Evolutionary conservation across 2,113 vertebrate genomes (phyloP).

Genomic region (Gracilinanus agilis): DNA sequence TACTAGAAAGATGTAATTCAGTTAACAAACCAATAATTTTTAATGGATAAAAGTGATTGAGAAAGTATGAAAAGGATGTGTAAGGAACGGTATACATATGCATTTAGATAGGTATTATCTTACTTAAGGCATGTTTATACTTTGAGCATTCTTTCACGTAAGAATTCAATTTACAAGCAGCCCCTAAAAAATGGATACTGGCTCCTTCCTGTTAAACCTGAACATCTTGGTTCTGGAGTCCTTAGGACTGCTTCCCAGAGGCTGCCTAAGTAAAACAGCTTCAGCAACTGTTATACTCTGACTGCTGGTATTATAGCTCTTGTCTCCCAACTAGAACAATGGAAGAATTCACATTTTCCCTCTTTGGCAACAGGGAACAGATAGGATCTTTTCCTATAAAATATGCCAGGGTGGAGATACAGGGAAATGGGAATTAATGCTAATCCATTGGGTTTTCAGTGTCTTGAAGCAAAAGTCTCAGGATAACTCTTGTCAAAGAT

Average conservation of each 20-base stretch:
- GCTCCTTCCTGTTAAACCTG: not conserved
- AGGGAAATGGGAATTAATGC: no score
- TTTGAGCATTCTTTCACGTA: not conserved
- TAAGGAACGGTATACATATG: not conserved
- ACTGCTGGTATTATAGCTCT: not conserved
- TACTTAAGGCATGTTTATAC: not conserved
- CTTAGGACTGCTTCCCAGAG: not conserved
- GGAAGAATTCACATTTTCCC: not conserved
- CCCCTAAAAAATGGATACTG: not conserved
- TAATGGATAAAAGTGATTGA: no score
- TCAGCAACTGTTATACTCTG: not conserved
- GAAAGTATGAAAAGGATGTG: not conserved
- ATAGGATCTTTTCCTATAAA: not conserved
- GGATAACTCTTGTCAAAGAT: not conserved
- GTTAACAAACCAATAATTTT: no score
- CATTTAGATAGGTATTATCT: not conserved
- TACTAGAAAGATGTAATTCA: not conserved
- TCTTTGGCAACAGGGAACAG: not conserved
- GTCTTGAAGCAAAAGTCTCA: not conserved
- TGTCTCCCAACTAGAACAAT: not conserved
- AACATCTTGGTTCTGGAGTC: not conserved
- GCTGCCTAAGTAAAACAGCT: not conserved
- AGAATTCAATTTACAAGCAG: not conserved
- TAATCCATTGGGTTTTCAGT: not conserved
- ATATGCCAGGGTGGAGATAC: not conserved